A percentile compares a stretch with the other conserved stretches of the same genome.
Conservation (phyloP, 2,113 vertebrate genomes). For the Ellobius talpinus region DNA sequence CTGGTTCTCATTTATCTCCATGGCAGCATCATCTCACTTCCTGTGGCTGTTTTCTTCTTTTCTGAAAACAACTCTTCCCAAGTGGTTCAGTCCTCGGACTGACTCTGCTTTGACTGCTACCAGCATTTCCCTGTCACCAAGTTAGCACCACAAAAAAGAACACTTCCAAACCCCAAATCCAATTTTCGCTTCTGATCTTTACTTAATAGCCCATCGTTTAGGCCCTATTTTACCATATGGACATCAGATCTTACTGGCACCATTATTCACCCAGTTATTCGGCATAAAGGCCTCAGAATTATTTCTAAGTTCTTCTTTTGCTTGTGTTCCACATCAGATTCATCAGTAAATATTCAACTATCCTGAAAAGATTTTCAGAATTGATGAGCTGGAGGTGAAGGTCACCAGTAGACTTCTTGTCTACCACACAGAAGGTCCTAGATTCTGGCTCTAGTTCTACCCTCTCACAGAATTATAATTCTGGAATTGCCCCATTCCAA, state of each 20-base stretch:
- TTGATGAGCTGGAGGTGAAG: not conserved
- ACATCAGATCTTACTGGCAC: not conserved
- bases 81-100: not conserved
- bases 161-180: not conserved
- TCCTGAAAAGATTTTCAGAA: not conserved
- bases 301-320: not conserved
- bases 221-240: not conserved
- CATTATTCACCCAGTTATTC: not conserved
- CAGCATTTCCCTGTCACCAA: not conserved
- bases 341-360: not conserved
- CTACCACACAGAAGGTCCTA: not conserved
- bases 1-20: not conserved
- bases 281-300: not conserved
- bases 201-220: not conserved
- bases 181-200: not conserved
- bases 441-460: not conserved
- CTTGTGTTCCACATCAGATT: not conserved
- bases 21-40: not conserved
- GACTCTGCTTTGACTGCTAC: not conserved
- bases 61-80: not conserved
- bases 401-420: not conserved
- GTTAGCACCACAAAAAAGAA: not conserved
- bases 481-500: not conserved
- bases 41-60: not conserved
- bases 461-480: not conserved